Evolutionary conservation across 2,113 vertebrate species (phyloP).

Genomic region (Sinocyclocheilus anophthalmus): DNA sequence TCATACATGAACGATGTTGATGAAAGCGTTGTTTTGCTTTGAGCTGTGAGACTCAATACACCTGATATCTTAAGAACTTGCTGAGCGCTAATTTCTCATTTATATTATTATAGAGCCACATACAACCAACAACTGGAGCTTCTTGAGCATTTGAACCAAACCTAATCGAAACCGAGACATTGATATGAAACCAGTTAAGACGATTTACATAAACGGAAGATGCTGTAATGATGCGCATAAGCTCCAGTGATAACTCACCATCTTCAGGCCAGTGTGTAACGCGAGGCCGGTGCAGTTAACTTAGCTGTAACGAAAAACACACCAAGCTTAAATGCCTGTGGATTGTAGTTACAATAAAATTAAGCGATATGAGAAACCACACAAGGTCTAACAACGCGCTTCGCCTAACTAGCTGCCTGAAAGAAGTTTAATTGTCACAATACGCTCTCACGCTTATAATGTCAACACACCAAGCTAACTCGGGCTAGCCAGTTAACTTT

Average conservation of each 20-base stretch:
- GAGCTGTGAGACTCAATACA: background rate
- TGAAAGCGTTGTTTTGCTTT: slow-evolving; percentile 15
- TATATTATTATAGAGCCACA: background rate
- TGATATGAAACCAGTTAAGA: background rate
- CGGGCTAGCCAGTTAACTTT: slow-evolving; percentile 38
- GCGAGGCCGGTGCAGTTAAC: slow-evolving; percentile 52
- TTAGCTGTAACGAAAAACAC: slow-evolving; percentile 39
- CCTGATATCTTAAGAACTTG: slow-evolving; percentile 21
- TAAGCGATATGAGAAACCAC: background rate
- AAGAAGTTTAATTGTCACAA: slow-evolving; percentile 43
- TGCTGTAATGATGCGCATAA: slow-evolving; percentile 6
- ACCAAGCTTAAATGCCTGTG: slow-evolving; percentile 21
- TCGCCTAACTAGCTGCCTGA: slow-evolving; percentile 40
- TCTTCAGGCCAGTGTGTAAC: slow-evolving; percentile 52
- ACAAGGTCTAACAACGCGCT: background rate
- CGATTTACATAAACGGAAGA: background rate
- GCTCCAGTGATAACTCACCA: slow-evolving; percentile 38
- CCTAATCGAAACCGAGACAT: background rate
- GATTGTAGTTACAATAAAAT: background rate
- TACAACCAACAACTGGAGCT: background rate
- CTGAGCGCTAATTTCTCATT: background rate
- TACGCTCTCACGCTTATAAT: slow-evolving; percentile 34
- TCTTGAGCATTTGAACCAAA: background rate
- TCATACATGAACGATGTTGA: background rate
- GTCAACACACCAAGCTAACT: slow-evolving; percentile 49